Evolutionary conservation across 1,140 invertebrate genomes (phyloP), one percentile per base, ranked within the genome.

Genomic region (Polypedilum pembai): DNA sequence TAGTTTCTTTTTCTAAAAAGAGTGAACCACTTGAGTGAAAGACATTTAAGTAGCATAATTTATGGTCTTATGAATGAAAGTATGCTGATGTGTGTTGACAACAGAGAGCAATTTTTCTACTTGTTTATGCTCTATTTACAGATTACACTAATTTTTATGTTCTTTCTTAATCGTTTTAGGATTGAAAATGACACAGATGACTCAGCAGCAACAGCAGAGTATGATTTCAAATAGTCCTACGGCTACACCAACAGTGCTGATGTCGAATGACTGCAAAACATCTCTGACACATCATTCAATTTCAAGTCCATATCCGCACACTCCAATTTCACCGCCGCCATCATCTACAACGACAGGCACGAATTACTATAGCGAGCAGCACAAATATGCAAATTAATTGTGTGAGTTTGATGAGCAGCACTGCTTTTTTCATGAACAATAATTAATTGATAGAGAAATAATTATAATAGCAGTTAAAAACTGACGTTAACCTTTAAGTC

Each of bases 251-350:
- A 21, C 65, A n/a, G 17, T 69, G 17, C 17, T 56, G 8, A 56
- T 56, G 45, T 56, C 65, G 17, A 69, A 21, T 69, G 65, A 69
- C 65, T 69, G 65, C 20, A 69, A 69, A 69, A 4, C 65, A 21
- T 21, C 17, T 18, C 8, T 21, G 18, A 12, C 65, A 69, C 65
- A 69, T 69, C 17, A 69, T 69, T 10, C 20, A 18, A 69, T 18
- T 69, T 69, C 65, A 21, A 69, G 20, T 69, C 65, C 65, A 20
- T 69, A 69, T 69, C 65, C 45, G 45, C 45, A 56, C n/a, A n/a
- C n/a, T 56, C 24, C 24, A 33, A n/a, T 56, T 56, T n/a, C 45
- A n/a, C 45, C 45, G 4, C 45, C 45, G 45, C 45, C 65, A 69
- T 69, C 65, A 56, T 56, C 65, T 8, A 21, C 10, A 8, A 56